Percentiles rank a stretch among this genome's conserved stretches.
phyloP scores from a whole-genome alignment of 1,140 invertebrate genomes.

The Stegodyphus dumicola region DNA sequence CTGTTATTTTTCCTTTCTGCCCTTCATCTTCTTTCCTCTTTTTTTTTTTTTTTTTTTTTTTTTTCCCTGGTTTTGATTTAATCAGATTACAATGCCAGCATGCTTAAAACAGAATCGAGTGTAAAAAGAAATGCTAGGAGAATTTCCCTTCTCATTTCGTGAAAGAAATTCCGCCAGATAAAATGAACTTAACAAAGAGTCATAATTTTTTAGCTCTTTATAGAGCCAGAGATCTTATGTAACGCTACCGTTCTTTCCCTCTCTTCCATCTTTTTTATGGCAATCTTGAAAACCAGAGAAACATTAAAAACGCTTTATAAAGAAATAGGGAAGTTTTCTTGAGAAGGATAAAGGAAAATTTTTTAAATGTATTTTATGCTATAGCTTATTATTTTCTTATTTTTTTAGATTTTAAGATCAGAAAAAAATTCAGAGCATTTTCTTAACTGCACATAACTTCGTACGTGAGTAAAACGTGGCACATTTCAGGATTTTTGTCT shows the following conservation, averaged over 20 bases:
- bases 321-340: background rate
- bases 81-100: conserved; percentile 49
- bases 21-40: no score
- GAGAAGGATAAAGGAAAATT: background rate
- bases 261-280: background rate
- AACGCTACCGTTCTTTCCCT: background rate
- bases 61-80: background rate
- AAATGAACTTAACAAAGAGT: conserved; percentile 16
- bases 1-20: background rate
- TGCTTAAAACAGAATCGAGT: conserved; percentile 1
- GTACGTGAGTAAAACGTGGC: conserved; percentile 97
- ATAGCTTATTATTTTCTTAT: background rate
- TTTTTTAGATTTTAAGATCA: background rate
- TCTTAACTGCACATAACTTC: conserved; percentile 99
- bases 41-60: no score
- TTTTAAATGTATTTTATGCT: background rate
- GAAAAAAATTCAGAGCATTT: no score
- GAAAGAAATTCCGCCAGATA: conserved; percentile 11
- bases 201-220: background rate
- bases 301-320: conserved; percentile 3
- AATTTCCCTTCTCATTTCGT: background rate
- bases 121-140: background rate
- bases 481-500: conserved; percentile 99
- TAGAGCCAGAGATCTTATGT: background rate
- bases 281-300: background rate